These are phyloP conservation scores for Antigone vipio DNA, from an alignment of 2,113 vertebrate species.

Conservation along the genomic window DNA sequence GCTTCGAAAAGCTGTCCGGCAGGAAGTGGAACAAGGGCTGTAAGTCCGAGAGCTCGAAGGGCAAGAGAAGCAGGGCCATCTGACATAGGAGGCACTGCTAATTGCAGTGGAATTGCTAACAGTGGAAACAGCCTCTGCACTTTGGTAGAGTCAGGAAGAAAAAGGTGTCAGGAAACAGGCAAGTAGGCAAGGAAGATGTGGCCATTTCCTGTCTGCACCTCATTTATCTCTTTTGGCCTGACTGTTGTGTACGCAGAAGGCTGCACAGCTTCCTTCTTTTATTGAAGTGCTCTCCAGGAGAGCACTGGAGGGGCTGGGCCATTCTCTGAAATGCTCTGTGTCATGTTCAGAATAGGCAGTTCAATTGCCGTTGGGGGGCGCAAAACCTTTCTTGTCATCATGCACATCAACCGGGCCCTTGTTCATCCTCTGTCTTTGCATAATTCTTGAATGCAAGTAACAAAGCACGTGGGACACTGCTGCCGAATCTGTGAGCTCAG, in stretches of 20 bases:
- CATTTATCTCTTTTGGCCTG: neutral
- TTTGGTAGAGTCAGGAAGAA: neutral
- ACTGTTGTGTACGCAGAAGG: neutral
- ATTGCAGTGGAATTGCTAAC: neutral
- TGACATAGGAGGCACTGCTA: neutral
- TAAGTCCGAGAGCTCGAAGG: neutral
- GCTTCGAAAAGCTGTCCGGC: neutral
- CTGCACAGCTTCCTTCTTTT: neutral
- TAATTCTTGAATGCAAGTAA: neutral
- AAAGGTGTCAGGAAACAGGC: neutral
- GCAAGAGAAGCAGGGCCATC: neutral
- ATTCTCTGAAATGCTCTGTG: neutral
- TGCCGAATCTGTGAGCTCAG: neutral
- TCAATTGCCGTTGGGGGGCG: neutral
- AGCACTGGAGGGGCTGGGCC: neutral
- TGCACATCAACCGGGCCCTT: accelerated
- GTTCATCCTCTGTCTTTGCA: neutral
- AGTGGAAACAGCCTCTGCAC: neutral
- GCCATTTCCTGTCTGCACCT: neutral
- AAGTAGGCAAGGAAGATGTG: neutral
- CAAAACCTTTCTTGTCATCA: neutral
- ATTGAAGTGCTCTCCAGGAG: neutral
- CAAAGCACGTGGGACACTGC: neutral
- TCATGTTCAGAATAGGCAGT: neutral
- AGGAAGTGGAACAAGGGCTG: neutral